Conservation (phyloP, 35 echinoderm and acorn worm species). For the Ptychodera flava region DNA sequence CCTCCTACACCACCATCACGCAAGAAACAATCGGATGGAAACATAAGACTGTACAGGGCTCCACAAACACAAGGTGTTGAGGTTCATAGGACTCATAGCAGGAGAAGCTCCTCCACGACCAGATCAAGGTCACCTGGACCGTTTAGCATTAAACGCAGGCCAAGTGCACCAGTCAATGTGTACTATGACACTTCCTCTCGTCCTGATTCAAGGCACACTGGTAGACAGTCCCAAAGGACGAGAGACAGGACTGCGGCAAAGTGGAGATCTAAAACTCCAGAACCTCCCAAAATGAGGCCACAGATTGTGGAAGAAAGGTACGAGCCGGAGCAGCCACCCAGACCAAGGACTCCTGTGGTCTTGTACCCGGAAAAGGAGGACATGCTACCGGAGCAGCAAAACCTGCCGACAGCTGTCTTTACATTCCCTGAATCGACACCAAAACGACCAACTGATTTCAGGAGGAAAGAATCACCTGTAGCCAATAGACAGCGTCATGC, state of each 20-base stretch:
- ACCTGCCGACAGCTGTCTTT: conserved; percentile 35
- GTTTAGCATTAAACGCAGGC: not conserved
- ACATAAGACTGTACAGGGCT: not conserved
- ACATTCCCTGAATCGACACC: conserved; percentile 36
- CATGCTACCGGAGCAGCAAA: conserved; percentile 21
- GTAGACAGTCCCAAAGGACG: not conserved
- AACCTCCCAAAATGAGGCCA: not conserved
- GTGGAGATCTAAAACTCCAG: not conserved
- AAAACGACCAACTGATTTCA: conserved; percentile 62
- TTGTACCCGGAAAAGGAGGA: not conserved
- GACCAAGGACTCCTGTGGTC: not conserved
- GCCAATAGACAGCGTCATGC: conserved; percentile 54
- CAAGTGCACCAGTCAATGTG: not conserved
- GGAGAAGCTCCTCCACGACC: not conserved
- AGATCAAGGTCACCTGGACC: not conserved
- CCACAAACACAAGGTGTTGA: too few relatives aligned
- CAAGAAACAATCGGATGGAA: not conserved
- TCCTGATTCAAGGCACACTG: not conserved
- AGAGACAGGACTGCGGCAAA: not conserved
- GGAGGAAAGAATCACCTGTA: conserved; percentile 19
- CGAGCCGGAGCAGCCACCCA: not conserved
- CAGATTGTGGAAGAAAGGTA: not conserved
- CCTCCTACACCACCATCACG: not conserved
- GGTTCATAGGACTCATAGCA: not conserved
- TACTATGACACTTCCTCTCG: not conserved